phyloP scores from a whole-genome alignment of 2,888 invertebrate genomes.

The Chydorus sphaericus region DNA sequence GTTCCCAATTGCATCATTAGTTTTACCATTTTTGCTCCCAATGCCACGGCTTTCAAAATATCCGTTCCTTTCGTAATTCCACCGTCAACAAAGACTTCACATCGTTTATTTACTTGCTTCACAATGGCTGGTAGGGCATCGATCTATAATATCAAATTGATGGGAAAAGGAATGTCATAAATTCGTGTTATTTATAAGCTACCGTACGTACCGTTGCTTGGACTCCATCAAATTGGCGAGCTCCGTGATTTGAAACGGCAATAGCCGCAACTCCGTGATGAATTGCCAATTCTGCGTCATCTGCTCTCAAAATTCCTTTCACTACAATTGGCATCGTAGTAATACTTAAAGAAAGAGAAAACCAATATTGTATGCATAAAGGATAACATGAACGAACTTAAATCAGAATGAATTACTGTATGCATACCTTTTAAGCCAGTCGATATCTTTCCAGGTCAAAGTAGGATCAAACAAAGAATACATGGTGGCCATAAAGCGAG shows the following conservation, averaged over 20 bases:
- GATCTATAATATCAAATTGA: conserved; percentile 39
- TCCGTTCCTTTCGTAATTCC: conserved; percentile 30
- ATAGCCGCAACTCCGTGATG: conserved; percentile 62
- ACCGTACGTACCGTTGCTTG: conserved; percentile 51
- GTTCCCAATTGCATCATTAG: background rate
- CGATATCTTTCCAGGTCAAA: conserved; percentile 69
- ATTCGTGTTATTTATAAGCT: background rate
- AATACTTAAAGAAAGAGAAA: conserved; percentile 27
- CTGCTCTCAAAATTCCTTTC: conserved; percentile 72
- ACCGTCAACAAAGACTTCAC: conserved; percentile 30
- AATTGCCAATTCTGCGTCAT: conserved; percentile 64
- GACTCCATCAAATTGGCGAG: conserved; percentile 71
- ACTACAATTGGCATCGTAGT: conserved; percentile 66
- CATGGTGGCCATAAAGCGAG: conserved; percentile 23
- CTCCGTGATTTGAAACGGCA: conserved; percentile 88
- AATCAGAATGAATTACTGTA: no score
- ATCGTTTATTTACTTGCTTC: conserved; percentile 23
- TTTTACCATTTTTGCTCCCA: conserved; percentile 30
- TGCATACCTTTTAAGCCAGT: conserved; percentile 60
- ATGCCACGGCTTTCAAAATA: conserved; percentile 32
- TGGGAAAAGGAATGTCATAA: background rate
- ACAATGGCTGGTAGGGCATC: conserved; percentile 41
- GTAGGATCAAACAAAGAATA: conserved; percentile 71
- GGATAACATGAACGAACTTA: no score
- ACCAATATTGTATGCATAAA: background rate